Evolutionary conservation across 2,113 vertebrate species (phyloP), one percentile per base, ranked within the genome.

Genomic region (Chroicocephalus ridibundus): DNA sequence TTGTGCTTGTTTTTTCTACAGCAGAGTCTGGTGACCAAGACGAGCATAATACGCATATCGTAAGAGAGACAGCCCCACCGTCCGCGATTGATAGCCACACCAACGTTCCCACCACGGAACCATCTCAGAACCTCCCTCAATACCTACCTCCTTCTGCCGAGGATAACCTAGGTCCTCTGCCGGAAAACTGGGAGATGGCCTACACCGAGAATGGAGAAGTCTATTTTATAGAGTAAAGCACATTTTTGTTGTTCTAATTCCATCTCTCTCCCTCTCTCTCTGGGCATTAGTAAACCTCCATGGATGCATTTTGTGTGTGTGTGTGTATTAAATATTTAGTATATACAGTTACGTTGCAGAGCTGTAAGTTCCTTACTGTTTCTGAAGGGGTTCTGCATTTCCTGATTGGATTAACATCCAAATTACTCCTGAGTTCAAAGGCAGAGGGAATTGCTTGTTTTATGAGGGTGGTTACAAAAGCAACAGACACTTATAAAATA

Each of bases 131-230:
- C 98, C 98, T 99, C 98, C 98, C 98, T 98, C 98, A 99, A 97
- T 98, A 99, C 98, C 99, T 99, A 98, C 99, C 99, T 98, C 99
- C 99, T 98, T 98, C 98, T 97, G 98, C 98, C 52, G 99, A 99
- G 99, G 99, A 99, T 97, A 99, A 98, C 62, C 98, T 99, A 98
- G 99, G 99, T 98, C 99, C 99, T 98, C 98, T 99, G 98, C 99
- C 99, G 29, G 99, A 99, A 84, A 99, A 99, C 98, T 99, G 99
- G 99, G 99, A 99, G 99, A 99, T 99, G 99, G 99, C 99, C 97
- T 99, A 99, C 98, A 99, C 99, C 10, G 99, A 99, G 98, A 99
- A 98, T 12, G 99, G 99, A 98, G 99, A 99, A 99, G 99, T 99
- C 99, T 99, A 99, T 98, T 99, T 99, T 96, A 99, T 99, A 99